phyloP scores from a whole-genome alignment of 2,888 invertebrate genomes.

The Tenthredo notha region DNA sequence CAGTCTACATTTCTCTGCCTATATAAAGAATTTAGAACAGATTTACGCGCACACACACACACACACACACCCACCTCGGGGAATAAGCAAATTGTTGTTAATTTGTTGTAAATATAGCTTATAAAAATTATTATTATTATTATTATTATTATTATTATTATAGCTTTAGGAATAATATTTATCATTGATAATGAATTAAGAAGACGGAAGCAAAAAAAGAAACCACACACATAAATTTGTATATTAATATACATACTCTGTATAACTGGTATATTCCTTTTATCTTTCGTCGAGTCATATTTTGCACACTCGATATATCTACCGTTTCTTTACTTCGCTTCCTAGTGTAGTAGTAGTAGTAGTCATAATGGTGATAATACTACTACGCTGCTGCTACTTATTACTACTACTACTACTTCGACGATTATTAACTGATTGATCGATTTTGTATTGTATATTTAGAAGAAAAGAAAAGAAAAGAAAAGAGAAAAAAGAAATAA shows the following conservation, averaged over 20 bases:
- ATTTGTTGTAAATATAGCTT: slow-evolving; percentile 76
- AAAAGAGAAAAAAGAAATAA: neutral
- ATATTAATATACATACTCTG: neutral
- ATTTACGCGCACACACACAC: slow-evolving; percentile 1
- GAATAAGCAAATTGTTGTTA: slow-evolving; percentile 69
- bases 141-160: slow-evolving; percentile 22
- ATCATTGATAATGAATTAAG: neutral
- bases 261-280: neutral
- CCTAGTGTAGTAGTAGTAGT: neutral
- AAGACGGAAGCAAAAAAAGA: neutral
- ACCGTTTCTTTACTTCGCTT: neutral
- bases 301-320: neutral
- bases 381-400: too few relatives aligned
- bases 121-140: slow-evolving; percentile 55
- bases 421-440: neutral
- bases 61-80: neutral
- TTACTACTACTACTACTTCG: neutral
- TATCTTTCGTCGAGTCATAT: neutral
- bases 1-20: neutral
- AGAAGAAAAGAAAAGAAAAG: neutral
- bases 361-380: too few relatives aligned
- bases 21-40: neutral
- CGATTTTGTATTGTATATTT: neutral
- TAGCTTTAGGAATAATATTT: slow-evolving; percentile 20
- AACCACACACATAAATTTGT: neutral